phyloP scores from a whole-genome alignment of 92 coral and sea anemone species.

The Heteractis magnifica region DNA sequence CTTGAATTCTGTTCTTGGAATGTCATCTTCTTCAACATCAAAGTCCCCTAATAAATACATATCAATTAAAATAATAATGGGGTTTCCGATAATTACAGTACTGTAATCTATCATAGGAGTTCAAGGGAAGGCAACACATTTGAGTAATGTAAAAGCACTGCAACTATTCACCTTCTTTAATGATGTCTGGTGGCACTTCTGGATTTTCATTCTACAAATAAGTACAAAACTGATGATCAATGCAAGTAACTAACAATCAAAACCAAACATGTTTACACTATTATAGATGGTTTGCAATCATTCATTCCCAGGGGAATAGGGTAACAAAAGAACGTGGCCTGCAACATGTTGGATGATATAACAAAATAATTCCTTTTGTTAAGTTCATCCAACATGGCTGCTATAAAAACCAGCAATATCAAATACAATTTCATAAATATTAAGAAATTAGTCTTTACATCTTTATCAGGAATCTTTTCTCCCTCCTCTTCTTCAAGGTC shows the following conservation, averaged over 20 bases:
- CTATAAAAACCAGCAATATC: too few relatives aligned
- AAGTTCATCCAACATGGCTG: too few relatives aligned
- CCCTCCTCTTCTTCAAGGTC: constrained; percentile 59
- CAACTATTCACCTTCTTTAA: constrained; percentile 56
- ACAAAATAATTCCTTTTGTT: too few relatives aligned
- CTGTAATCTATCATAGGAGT: neutral
- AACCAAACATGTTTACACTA: neutral
- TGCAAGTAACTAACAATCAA: neutral
- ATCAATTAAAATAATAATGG: neutral
- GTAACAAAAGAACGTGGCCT: too few relatives aligned
- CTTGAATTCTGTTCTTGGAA: constrained; percentile 85
- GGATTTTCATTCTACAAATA: constrained; percentile 43
- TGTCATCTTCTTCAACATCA: constrained; percentile 90
- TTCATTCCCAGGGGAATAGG: too few relatives aligned
- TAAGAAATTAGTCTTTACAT: neutral
- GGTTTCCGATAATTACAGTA: too few relatives aligned
- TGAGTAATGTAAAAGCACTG: neutral
- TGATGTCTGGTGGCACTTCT: constrained; percentile 65
- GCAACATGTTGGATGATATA: too few relatives aligned
- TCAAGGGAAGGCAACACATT: neutral
- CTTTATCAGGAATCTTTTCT: constrained; percentile 42
- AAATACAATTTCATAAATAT: neutral
- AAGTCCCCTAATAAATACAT: constrained; percentile 58
- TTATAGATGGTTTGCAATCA: neutral
- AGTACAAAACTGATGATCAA: neutral